A percentile compares a stretch with the other conserved stretches of the same genome.
phyloP scores from a whole-genome alignment of 1,140 invertebrate species.

The Ptiloglossa arizonensis region DNA sequence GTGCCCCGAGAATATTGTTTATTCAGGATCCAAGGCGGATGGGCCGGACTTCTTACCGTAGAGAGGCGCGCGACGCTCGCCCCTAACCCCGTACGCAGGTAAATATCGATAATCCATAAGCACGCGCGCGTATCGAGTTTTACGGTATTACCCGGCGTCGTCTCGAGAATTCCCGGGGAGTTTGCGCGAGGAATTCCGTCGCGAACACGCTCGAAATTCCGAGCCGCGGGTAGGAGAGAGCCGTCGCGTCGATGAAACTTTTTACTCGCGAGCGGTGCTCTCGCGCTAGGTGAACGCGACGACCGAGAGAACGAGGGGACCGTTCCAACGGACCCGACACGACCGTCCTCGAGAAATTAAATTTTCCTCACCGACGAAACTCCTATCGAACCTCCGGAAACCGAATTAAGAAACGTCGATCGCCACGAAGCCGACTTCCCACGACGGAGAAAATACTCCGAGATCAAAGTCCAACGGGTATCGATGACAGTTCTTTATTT shows the following conservation, averaged over 20 bases:
- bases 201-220: constrained; percentile 20
- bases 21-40: constrained; percentile 65
- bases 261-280: no score
- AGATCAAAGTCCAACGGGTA: no score
- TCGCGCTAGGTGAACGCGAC: background rate
- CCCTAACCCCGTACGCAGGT: background rate
- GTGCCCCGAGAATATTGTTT: constrained; percentile 67
- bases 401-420: no score
- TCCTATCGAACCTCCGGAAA: no score
- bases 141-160: constrained; percentile 14
- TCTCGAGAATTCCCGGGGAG: constrained; percentile 31
- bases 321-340: background rate
- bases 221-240: no score
- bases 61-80: background rate
- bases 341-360: background rate
- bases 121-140: constrained; percentile 46
- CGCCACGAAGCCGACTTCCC: no score
- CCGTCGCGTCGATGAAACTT: constrained; percentile 20
- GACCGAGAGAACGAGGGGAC: background rate
- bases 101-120: constrained; percentile 57
- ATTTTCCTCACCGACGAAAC: no score
- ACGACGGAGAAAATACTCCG: no score
- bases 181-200: constrained; percentile 31
- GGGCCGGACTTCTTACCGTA: background rate
- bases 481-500: no score